These are phyloP conservation scores for Salpingus planirostris DNA, from an alignment of 2,888 invertebrate species.

Conservation along the genomic window DNA sequence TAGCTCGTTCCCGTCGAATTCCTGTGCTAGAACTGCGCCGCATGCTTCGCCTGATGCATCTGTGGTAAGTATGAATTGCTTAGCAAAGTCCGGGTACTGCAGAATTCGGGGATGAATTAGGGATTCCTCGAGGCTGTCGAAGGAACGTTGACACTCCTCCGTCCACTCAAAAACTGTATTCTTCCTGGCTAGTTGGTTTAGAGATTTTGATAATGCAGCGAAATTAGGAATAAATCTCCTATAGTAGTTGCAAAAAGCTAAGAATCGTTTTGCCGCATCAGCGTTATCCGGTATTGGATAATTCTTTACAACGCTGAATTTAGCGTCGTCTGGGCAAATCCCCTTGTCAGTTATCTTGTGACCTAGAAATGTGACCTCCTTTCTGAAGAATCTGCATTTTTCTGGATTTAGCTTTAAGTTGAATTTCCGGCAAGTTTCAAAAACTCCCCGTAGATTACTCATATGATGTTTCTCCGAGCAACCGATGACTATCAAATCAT, in stretches of 20 bases:
- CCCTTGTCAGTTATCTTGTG: not conserved
- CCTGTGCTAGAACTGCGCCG: no score
- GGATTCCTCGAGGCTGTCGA: no score
- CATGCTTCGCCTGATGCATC: no score
- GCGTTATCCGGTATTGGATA: conserved; percentile 5
- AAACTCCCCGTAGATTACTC: conserved; percentile 10
- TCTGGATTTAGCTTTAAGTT: conserved; percentile 14
- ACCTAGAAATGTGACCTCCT: conserved; percentile 12
- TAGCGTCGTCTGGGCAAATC: conserved; percentile 1
- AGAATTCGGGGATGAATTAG: no score
- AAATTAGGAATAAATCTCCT: conserved; percentile 8
- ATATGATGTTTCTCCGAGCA: conserved; percentile 17
- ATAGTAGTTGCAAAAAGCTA: conserved; percentile 6
- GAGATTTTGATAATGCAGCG: conserved; percentile 1
- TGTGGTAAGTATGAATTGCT: no score
- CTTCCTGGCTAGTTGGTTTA: not conserved
- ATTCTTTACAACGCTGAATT: conserved; percentile 5
- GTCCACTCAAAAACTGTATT: not conserved
- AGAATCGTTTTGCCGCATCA: conserved; percentile 5
- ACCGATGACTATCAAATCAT: conserved; percentile 19
- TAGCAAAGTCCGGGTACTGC: no score
- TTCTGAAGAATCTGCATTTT: conserved; percentile 17
- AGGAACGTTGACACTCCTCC: not conserved
- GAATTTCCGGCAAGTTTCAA: conserved; percentile 8
- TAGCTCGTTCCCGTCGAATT: no score